Conservation (phyloP, 2,797 vertebrate species). For the Silurus lanzhouensis region DNA sequence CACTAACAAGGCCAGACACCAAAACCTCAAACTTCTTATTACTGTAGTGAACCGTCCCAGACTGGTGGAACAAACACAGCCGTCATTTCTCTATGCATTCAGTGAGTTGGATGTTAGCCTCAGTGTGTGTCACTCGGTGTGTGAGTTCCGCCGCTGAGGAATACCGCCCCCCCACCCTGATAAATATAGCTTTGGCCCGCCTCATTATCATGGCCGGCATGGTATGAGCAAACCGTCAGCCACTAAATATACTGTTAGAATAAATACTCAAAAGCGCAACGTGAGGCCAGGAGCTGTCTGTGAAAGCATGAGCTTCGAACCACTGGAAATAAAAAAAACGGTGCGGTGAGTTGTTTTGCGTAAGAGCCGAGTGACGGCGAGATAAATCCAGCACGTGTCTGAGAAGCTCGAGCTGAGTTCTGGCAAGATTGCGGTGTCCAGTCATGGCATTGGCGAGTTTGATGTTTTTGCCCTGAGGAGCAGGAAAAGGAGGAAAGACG, state of each 20-base stretch:
- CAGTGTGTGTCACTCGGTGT: constrained; percentile 61
- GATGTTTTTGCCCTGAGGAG: constrained; percentile 27
- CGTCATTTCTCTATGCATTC: constrained; percentile 5
- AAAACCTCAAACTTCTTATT: constrained; percentile 53
- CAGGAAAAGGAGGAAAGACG: constrained; percentile 36
- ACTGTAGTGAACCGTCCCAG: constrained; percentile 42
- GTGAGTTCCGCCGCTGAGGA: constrained; percentile 66
- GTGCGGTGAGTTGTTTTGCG: constrained; percentile 50
- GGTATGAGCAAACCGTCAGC: constrained; percentile 70
- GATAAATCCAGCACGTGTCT: constrained; percentile 41
- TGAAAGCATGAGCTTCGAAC: constrained; percentile 58
- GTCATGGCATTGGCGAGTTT: constrained; percentile 71
- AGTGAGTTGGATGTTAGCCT: constrained; percentile 25
- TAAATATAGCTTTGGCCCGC: constrained; percentile 77
- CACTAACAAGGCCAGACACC: constrained; percentile 48
- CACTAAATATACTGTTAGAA: constrained; percentile 76
- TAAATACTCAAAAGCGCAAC: constrained; percentile 59
- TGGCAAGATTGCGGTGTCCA: constrained; percentile 64
- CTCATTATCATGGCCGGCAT: constrained; percentile 80
- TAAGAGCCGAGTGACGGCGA: constrained; percentile 53
- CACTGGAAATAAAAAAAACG: constrained; percentile 50
- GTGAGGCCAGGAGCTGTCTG: constrained; percentile 41
- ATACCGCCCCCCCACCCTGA: constrained; percentile 62
- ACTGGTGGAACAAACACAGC: constrained; percentile 26
- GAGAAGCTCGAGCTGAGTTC: constrained; percentile 63